Conservation (phyloP, 2,888 invertebrate genomes). For the Blastobasis adustella region DNA sequence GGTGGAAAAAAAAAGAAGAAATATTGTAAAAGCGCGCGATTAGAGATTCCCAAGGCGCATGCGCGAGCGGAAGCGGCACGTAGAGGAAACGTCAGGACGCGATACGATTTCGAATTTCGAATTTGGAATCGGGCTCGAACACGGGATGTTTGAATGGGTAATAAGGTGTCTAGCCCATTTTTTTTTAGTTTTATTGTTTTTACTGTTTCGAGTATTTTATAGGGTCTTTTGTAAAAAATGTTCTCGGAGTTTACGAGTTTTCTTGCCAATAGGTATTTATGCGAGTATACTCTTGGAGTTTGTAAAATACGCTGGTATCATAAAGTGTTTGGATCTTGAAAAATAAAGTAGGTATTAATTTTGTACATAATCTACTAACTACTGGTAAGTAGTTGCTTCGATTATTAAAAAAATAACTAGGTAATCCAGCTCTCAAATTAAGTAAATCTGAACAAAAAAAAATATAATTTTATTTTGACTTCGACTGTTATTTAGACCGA, state of each 20-base stretch:
- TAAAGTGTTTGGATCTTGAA: no score
- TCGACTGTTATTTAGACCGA: no score
- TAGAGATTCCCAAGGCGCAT: constrained; percentile 63
- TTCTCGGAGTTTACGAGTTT: not conserved
- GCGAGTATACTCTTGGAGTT: no score
- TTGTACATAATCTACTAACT: no score
- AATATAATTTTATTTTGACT: no score
- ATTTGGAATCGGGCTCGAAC: constrained; percentile 52
- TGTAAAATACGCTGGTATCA: no score
- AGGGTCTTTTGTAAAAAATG: constrained; percentile 6
- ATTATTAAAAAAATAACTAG: no score
- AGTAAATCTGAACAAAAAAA: no score
- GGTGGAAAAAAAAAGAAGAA: constrained; percentile 24
- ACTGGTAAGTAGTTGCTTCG: no score
- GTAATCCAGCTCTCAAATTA: no score
- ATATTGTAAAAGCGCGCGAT: constrained; percentile 53
- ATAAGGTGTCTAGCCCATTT: constrained; percentile 51
- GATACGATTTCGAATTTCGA: constrained; percentile 70
- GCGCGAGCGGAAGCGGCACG: constrained; percentile 63
- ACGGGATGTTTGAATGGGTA: constrained; percentile 53
- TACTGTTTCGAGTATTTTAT: constrained; percentile 3
- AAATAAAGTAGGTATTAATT: no score
- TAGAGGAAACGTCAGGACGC: constrained; percentile 72
- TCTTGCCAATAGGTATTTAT: no score
- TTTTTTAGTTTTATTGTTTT: constrained; percentile 24